A percentile compares a stretch with the other conserved stretches of the same genome.
These are phyloP conservation scores for Rachycentron canadum DNA, from an alignment of 2,797 vertebrate species.

Conservation along the genomic window DNA sequence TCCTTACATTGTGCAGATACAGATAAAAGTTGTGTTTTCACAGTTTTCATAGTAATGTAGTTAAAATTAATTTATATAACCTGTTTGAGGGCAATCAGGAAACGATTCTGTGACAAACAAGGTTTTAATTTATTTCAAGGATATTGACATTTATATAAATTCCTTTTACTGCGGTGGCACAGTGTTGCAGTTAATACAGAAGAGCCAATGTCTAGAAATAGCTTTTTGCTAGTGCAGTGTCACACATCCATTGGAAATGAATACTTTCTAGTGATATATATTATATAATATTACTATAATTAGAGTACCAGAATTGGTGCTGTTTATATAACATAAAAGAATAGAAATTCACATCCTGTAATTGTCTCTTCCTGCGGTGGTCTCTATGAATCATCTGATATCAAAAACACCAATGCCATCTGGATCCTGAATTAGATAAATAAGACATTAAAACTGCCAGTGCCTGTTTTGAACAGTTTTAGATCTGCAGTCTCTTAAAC, in stretches of 20 bases:
- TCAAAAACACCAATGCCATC: conserved; percentile 36
- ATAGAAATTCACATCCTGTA: background rate
- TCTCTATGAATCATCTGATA: background rate
- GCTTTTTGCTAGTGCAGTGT: background rate
- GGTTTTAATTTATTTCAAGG: conserved; percentile 11
- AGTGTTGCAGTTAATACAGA: background rate
- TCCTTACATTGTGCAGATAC: conserved; percentile 21
- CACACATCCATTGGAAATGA: background rate
- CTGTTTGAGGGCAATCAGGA: background rate
- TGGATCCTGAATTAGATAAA: conserved; percentile 18
- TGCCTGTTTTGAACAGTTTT: background rate
- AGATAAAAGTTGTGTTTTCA: conserved; percentile 2
- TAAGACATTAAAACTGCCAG: background rate
- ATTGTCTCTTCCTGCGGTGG: conserved; percentile 5
- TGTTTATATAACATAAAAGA: conserved; percentile 47
- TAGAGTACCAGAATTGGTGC: conserved; percentile 36
- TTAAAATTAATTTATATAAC: conserved; percentile 16
- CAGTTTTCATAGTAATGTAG: conserved; percentile 13
- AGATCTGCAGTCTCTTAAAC: background rate
- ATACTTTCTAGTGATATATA: conserved; percentile 11
- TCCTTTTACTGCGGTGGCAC: background rate
- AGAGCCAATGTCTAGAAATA: background rate
- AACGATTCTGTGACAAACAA: conserved; percentile 1
- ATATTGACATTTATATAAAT: conserved; percentile 1
- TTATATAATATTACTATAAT: background rate